These are phyloP conservation scores for Stenotaenia linearis DNA, from an alignment of 2,888 invertebrate species.

Conservation along the genomic window DNA sequence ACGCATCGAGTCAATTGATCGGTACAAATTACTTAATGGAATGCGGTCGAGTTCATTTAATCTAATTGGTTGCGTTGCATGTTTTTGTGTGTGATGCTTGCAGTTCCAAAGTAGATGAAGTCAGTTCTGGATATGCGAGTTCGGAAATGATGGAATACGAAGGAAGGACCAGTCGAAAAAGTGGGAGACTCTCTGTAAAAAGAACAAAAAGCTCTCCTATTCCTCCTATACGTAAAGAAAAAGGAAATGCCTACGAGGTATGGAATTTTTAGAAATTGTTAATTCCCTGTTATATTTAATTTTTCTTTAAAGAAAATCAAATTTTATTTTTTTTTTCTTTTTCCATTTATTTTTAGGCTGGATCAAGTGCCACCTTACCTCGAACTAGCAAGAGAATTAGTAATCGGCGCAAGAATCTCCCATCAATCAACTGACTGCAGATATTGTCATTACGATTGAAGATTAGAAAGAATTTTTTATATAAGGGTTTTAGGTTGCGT, in stretches of 20 bases:
- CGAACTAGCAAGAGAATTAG: background rate
- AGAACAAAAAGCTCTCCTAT: background rate
- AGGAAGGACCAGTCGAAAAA: background rate
- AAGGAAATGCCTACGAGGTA: background rate
- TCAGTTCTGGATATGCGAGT: conserved; percentile 15
- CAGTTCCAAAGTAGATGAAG: conserved; percentile 7
- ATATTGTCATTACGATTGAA: background rate
- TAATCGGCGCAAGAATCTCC: background rate
- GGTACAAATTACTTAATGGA: background rate
- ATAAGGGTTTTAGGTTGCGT: background rate
- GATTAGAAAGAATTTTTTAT: background rate
- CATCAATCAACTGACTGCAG: conserved; percentile 2
- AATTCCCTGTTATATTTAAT: no score
- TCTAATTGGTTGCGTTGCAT: background rate
- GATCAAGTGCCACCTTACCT: conserved; percentile 22
- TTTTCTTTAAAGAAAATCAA: background rate
- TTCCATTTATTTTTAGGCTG: background rate
- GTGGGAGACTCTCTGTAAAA: background rate
- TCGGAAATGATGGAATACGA: background rate
- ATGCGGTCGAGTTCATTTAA: background rate
- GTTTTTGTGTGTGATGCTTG: background rate
- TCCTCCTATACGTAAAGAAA: background rate
- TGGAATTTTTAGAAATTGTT: no score
- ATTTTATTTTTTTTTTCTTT: background rate
- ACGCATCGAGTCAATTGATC: background rate